A percentile compares a stretch with the other conserved stretches of the same genome.
Conservation (phyloP, 1,140 invertebrate species). For the Eumeta japonica region DNA sequence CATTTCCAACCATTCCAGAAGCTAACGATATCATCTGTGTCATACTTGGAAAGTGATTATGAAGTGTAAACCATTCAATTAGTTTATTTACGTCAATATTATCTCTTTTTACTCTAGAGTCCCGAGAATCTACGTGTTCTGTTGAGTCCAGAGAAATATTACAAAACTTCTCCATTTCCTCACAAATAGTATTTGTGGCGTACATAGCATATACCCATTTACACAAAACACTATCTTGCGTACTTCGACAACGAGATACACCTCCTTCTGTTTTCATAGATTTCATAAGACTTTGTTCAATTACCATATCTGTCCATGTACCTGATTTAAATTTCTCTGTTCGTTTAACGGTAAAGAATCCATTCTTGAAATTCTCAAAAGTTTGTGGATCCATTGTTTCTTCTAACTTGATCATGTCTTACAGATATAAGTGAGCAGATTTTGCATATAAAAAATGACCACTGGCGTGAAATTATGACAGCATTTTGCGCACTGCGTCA, state of each 20-base stretch:
- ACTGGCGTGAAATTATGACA: not conserved
- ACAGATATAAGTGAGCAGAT: not conserved
- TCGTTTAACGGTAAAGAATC: slow-evolving; percentile 9
- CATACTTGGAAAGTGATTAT: not conserved
- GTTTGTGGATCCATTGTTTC: not conserved
- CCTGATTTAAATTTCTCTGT: slow-evolving; percentile 39
- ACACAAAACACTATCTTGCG: not conserved
- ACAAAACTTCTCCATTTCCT: not conserved
- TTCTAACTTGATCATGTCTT: not conserved
- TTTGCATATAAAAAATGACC: not conserved
- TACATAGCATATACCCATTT: not conserved
- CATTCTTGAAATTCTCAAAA: not conserved
- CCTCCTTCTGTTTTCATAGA: slow-evolving; percentile 22
- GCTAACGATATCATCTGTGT: slow-evolving; percentile 7
- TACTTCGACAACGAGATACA: slow-evolving; percentile 10
- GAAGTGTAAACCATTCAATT: not conserved
- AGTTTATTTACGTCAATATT: not conserved
- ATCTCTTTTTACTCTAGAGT: not conserved
- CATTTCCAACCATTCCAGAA: slow-evolving; percentile 14
- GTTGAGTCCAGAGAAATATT: not conserved
- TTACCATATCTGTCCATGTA: slow-evolving; percentile 33
- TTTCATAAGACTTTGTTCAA: slow-evolving; percentile 26
- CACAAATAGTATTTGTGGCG: not conserved
- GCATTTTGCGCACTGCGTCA: not conserved
- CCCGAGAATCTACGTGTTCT: not conserved